These are phyloP conservation scores for Limnephilus auricula DNA, from an alignment of 2,888 invertebrate species.

Conservation along the genomic window DNA sequence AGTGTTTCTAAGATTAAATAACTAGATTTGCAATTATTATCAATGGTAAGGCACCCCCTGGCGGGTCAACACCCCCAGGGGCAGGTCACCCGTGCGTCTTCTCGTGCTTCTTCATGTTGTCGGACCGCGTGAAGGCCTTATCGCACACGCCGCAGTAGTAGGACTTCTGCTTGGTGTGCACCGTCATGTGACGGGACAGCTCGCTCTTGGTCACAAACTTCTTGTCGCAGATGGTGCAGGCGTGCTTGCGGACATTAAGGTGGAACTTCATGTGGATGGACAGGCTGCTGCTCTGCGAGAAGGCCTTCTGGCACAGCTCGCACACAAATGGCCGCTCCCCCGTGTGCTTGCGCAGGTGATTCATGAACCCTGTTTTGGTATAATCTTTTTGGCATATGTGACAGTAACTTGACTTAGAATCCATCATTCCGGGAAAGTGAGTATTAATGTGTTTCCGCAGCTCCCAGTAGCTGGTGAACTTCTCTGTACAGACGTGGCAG, in stretches of 20 bases:
- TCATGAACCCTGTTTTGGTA: slow-evolving; percentile 78
- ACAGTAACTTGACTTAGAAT: slow-evolving; percentile 77
- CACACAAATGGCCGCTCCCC: slow-evolving; percentile 77
- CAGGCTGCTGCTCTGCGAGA: slow-evolving; percentile 77
- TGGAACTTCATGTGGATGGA: slow-evolving; percentile 79
- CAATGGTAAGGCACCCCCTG: slow-evolving; percentile 25
- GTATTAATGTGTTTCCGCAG: slow-evolving; percentile 76
- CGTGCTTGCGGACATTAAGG: slow-evolving; percentile 77
- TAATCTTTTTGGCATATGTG: slow-evolving; percentile 78
- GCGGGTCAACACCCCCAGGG: slow-evolving; percentile 7
- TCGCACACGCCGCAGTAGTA: slow-evolving; percentile 78
- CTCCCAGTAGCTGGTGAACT: slow-evolving; percentile 77
- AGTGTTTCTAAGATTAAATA: slow-evolving; percentile 61
- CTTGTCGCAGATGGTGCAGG: slow-evolving; percentile 77
- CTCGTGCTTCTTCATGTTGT: slow-evolving; percentile 78
- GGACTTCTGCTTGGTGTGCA: slow-evolving; percentile 77
- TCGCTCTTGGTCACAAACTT: slow-evolving; percentile 78
- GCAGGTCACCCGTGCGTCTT: slow-evolving; percentile 75
- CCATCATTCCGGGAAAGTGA: slow-evolving; percentile 77
- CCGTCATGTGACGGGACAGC: slow-evolving; percentile 78
- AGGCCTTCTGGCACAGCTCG: slow-evolving; percentile 77
- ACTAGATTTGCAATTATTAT: slow-evolving; percentile 51
- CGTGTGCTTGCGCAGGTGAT: slow-evolving; percentile 77
- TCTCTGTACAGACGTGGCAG: slow-evolving; percentile 77
- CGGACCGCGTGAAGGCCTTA: slow-evolving; percentile 77